These are phyloP conservation scores for Pachyseris speciosa DNA, from an alignment of 64 coral and sea anemone species.

Conservation along the genomic window DNA sequence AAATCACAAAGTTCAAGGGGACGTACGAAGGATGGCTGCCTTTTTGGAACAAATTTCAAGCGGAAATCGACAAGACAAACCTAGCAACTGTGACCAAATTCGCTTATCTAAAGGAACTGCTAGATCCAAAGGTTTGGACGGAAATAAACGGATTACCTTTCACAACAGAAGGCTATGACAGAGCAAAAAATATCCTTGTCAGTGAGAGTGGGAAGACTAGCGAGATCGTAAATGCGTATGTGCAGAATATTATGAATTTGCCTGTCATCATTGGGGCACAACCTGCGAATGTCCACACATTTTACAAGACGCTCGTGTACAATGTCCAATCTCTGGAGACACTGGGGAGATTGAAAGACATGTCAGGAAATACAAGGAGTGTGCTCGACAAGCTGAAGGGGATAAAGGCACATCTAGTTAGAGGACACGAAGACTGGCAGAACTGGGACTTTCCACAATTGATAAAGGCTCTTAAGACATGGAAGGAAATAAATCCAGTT, in stretches of 20 bases:
- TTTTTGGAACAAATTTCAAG: neutral
- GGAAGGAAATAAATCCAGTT: conserved; percentile 45
- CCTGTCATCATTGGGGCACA: conserved; percentile 10
- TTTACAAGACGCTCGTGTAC: conserved; percentile 40
- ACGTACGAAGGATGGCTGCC: neutral
- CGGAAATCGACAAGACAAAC: neutral
- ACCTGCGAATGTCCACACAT: conserved; percentile 4
- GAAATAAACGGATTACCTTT: conserved; percentile 39
- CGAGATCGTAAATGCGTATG: conserved; percentile 54
- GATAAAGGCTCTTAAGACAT: conserved; percentile 45
- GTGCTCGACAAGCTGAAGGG: conserved; percentile 53
- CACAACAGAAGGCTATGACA: conserved; percentile 41
- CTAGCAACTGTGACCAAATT: conserved; percentile 33
- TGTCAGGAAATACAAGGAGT: conserved; percentile 28
- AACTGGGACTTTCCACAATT: conserved; percentile 25
- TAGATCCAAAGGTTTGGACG: conserved; percentile 34
- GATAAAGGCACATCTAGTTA: conserved; percentile 1
- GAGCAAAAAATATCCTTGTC: conserved; percentile 59
- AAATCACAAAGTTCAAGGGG: neutral
- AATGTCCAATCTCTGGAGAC: conserved; percentile 45
- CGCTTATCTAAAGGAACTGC: conserved; percentile 25
- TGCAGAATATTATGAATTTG: conserved; percentile 17
- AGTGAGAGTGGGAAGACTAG: conserved; percentile 22
- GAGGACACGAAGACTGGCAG: conserved; percentile 33
- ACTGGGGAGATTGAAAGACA: conserved; percentile 48